Evolutionary conservation across 1,140 invertebrate species (phyloP).

Genomic region (Atta texana): DNA sequence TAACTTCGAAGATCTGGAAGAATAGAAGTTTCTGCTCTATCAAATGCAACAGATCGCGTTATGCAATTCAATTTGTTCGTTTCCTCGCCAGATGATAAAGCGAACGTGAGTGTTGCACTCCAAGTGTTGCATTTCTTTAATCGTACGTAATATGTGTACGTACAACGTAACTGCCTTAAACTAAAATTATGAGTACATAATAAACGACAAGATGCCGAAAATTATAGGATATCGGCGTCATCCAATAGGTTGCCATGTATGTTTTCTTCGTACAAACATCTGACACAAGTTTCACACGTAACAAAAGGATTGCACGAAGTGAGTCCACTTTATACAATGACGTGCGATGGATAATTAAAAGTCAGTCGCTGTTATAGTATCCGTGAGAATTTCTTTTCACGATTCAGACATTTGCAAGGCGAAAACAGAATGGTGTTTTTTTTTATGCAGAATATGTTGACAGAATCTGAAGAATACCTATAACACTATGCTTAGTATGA

Average conservation of each 20-base stretch:
- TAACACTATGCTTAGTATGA: background rate
- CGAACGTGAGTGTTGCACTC: background rate
- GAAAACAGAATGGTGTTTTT: background rate
- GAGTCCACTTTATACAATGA: background rate
- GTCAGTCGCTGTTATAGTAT: background rate
- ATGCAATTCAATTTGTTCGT: background rate
- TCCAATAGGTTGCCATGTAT: conserved; percentile 1
- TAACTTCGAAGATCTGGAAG: background rate
- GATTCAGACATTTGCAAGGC: background rate
- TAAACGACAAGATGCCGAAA: conserved; percentile 42
- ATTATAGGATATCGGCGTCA: conserved; percentile 37
- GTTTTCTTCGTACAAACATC: conserved; percentile 8
- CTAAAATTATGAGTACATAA: conserved; percentile 23
- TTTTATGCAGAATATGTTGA: background rate
- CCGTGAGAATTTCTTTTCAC: conserved; percentile 35
- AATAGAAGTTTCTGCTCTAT: background rate
- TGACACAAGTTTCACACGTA: background rate
- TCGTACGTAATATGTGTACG: background rate
- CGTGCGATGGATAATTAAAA: conserved; percentile 28
- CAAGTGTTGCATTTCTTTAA: background rate
- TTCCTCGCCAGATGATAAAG: background rate
- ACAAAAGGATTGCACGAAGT: conserved; percentile 19
- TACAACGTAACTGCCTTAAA: background rate
- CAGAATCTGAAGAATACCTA: background rate
- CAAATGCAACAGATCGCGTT: background rate